Conservation (phyloP, 92 coral and sea anemone genomes). For the Heteractis magnifica region DNA sequence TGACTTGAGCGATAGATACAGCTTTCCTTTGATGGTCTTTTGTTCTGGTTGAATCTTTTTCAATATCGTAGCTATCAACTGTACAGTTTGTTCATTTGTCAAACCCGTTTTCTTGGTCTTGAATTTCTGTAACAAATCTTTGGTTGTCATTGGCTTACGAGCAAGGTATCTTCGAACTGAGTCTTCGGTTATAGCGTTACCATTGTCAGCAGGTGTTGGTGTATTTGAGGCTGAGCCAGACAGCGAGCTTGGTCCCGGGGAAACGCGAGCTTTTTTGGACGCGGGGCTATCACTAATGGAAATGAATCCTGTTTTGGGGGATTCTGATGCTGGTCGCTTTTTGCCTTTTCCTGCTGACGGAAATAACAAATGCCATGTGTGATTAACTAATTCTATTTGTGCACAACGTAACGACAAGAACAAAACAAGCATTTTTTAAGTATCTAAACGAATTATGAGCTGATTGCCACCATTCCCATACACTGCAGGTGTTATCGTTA, state of each 20-base stretch:
- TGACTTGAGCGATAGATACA: constrained; percentile 81
- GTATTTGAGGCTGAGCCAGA: constrained; percentile 80
- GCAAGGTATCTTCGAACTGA: constrained; percentile 92
- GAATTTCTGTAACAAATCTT: constrained; percentile 92
- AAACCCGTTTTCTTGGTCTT: constrained; percentile 90
- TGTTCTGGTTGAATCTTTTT: constrained; percentile 87
- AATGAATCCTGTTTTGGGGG: constrained; percentile 31
- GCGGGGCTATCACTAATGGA: constrained; percentile 60
- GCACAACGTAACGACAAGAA: no score
- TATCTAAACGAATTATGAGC: no score
- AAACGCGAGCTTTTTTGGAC: constrained; percentile 75
- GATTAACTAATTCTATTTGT: no score
- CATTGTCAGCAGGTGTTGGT: constrained; percentile 71
- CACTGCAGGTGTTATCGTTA: no score
- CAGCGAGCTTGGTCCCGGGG: constrained; percentile 69
- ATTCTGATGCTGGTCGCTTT: constrained; percentile 87
- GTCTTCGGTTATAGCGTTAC: constrained; percentile 93
- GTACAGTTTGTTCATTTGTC: constrained; percentile 92
- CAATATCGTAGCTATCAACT: constrained; percentile 83
- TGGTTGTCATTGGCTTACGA: constrained; percentile 98
- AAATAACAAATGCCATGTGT: neutral
- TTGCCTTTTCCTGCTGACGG: constrained; percentile 58
- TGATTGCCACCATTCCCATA: no score
- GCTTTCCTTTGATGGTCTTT: constrained; percentile 78
- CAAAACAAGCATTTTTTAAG: no score